Conservation (phyloP, 2,797 vertebrate species). For the Rhodeus uyekii region DNA sequence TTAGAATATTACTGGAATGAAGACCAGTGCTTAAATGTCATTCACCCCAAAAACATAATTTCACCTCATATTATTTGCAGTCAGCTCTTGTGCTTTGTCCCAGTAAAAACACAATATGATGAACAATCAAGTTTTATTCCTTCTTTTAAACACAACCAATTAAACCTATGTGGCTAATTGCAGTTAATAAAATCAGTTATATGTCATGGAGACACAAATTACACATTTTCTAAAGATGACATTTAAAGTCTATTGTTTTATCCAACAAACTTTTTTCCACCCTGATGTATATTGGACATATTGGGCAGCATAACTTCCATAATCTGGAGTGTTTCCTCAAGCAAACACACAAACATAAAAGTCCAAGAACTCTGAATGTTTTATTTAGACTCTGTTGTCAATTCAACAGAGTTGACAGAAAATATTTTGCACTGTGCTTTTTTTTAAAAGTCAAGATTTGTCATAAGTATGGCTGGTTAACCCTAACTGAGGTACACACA, state of each 20-base stretch:
- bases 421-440: background rate
- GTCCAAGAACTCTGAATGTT: background rate
- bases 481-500: constrained; percentile 51
- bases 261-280: background rate
- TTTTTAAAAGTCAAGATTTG: constrained; percentile 49
- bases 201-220: background rate
- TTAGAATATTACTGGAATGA: background rate
- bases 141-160: background rate
- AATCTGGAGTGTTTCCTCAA: background rate
- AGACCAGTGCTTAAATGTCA: background rate
- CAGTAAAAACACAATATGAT: background rate
- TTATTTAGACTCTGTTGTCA: background rate
- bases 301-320: background rate
- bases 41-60: background rate
- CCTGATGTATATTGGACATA: background rate
- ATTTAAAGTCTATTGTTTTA: background rate
- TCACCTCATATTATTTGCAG: background rate
- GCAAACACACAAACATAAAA: background rate
- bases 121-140: background rate
- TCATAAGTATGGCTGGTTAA: constrained; percentile 57
- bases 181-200: background rate
- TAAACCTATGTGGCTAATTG: background rate
- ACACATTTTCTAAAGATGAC: background rate
- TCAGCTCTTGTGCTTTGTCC: background rate
- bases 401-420: background rate